Percentiles rank a stretch among this genome's conserved stretches.
Evolutionary conservation across 2,888 invertebrate genomes (phyloP).

Genomic region (Yponomeuta malinellus): DNA sequence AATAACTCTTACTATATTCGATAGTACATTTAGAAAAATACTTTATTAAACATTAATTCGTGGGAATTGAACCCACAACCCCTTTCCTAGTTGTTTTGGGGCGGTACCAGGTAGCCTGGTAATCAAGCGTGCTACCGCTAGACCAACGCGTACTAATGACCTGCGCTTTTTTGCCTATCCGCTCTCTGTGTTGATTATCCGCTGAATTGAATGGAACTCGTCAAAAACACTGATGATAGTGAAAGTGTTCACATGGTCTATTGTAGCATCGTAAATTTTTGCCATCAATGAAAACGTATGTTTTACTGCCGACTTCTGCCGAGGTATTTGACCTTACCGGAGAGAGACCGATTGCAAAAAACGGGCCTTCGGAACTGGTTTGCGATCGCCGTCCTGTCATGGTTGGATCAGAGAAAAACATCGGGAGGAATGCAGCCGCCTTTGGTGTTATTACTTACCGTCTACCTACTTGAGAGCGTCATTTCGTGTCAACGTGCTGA

Average conservation of each 20-base stretch:
- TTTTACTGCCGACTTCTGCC: constrained; percentile 26
- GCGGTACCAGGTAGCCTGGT: too few relatives aligned
- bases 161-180: background rate
- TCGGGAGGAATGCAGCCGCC: background rate
- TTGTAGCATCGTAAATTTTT: constrained; percentile 19
- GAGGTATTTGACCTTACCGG: constrained; percentile 45
- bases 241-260: background rate
- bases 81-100: too few relatives aligned
- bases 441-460: background rate
- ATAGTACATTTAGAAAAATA: too few relatives aligned
- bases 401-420: constrained; percentile 9
- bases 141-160: too few relatives aligned
- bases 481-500: too few relatives aligned
- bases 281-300: constrained; percentile 20
- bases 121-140: too few relatives aligned
- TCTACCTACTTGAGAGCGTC: background rate
- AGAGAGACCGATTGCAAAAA: constrained; percentile 43
- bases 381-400: constrained; percentile 23
- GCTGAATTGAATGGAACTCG: background rate
- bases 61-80: too few relatives aligned
- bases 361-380: constrained; percentile 49
- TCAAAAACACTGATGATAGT: background rate
- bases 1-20: too few relatives aligned
- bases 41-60: too few relatives aligned
- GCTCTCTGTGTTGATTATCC: background rate